phyloP scores from a whole-genome alignment of 1,140 invertebrate genomes.

The Dreissena polymorpha region DNA sequence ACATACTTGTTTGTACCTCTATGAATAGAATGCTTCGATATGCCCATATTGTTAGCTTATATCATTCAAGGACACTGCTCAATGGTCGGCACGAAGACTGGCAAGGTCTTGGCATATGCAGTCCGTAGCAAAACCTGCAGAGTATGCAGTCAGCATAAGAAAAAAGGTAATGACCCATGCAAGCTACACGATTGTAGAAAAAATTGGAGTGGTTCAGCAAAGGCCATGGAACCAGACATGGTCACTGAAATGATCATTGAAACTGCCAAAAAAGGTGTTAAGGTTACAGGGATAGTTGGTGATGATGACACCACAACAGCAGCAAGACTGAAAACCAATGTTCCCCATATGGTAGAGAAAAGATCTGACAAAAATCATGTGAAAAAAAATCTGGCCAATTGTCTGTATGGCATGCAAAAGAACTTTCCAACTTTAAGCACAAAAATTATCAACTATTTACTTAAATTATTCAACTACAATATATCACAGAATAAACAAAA shows the following conservation, averaged over 20 bases:
- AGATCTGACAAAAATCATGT: neutral
- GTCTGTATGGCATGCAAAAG: neutral
- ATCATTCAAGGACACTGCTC: conserved; percentile 16
- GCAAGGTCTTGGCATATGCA: conserved; percentile 4
- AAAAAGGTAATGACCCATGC: too few relatives aligned
- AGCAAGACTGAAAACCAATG: neutral
- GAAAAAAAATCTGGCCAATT: neutral
- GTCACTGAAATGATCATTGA: conserved; percentile 5
- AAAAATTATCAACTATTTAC: neutral
- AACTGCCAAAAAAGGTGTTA: neutral
- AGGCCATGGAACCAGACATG: conserved; percentile 22
- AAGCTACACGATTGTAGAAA: conserved; percentile 9
- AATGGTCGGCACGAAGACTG: conserved; percentile 13
- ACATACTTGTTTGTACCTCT: too few relatives aligned
- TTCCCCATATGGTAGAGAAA: neutral
- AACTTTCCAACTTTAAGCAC: neutral
- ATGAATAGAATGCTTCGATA: too few relatives aligned
- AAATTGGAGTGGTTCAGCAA: conserved; percentile 10
- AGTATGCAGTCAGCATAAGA: neutral
- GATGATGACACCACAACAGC: conserved; percentile 22
- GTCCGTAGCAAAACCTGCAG: conserved; percentile 5
- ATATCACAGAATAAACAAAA: conserved; percentile 5
- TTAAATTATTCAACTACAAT: conserved; percentile 1
- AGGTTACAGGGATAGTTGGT: neutral
- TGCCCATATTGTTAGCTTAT: neutral